These are phyloP conservation scores for Fragariocoptes setiger DNA, from an alignment of 1,140 invertebrate genomes.

Conservation along the genomic window DNA sequence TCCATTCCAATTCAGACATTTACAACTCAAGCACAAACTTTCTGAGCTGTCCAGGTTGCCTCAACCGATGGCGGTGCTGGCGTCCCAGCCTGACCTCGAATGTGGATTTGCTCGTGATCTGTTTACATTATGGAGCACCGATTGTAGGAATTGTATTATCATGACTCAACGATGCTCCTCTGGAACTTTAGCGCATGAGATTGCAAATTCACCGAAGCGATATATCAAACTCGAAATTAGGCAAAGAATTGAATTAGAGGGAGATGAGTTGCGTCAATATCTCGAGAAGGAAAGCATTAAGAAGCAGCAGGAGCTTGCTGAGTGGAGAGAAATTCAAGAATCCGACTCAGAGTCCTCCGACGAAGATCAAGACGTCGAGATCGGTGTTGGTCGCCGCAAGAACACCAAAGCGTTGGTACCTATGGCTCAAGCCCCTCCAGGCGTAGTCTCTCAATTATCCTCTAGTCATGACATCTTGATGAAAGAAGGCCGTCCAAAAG, in stretches of 20 bases:
- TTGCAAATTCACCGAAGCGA: constrained; percentile 25
- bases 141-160: constrained; percentile 77
- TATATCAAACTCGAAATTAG: constrained; percentile 12
- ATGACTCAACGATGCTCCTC: constrained; percentile 38
- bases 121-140: constrained; percentile 70
- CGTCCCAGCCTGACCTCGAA: constrained; percentile 78
- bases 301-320: not conserved
- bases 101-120: constrained; percentile 78
- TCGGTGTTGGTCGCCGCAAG: not conserved
- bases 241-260: constrained; percentile 38
- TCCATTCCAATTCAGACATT: constrained; percentile 61
- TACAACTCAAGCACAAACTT: constrained; percentile 75
- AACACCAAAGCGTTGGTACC: constrained; percentile 14
- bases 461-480: constrained; percentile 49
- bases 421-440: constrained; percentile 5
- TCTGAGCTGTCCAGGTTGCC: constrained; percentile 55
- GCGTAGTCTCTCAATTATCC: constrained; percentile 8
- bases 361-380: constrained; percentile 5
- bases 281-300: constrained; percentile 23
- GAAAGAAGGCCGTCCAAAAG: constrained; percentile 26
- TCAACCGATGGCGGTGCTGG: constrained; percentile 76
- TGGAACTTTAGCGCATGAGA: constrained; percentile 42
- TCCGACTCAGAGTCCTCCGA: not conserved
- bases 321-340: constrained; percentile 2
- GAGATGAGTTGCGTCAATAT: constrained; percentile 64